Evolutionary conservation across 2,797 vertebrate species (phyloP), one percentile per base, ranked within the genome.

Genomic region (Leptodactylus fallax): DNA sequence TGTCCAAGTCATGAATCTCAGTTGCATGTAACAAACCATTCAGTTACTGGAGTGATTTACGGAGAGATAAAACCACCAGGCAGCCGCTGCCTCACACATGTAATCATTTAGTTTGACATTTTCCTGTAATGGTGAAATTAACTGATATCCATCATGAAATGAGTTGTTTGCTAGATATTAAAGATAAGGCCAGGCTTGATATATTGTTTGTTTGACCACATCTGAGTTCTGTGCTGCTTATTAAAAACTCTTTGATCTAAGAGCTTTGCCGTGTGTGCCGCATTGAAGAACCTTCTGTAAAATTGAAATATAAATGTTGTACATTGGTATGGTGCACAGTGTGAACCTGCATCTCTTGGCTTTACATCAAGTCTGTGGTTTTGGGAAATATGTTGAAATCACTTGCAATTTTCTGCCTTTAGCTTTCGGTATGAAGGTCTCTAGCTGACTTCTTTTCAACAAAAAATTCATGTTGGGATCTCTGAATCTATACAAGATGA

Each of bases 101-200:
- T 76, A 81, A 85, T 81, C 67, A 85, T 81, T 85, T 85, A 55
- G 82, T 80, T 56, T 88, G 83, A 71, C 65, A 81, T 80, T 85
- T 77, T 23, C 83, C 67, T 81, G 77, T 88, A 85, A 81, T 88
- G 58, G 67, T 61, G 77, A 85, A 72, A 88, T 88, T 85, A 85
- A 85, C 77, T 85, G 77, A 88, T 85, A 79, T 79, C 53, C 76
- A 83, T 87, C 79, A 82, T 67, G 71, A 83, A 87, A 87, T 83
- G 79, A 74, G 79, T 87, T 87, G 80, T 87, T 87, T 87, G 80
- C 80, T 63, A 77, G 86, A 82, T 87, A 76, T 87, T 83, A 87
- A 77, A 82, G 79, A 85, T 85, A 79, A 58, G 51, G 81, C 45
- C 27, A 78, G 16, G 63, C 81, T 79, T 84, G 81, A 84, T 79